Evolutionary conservation across 2,113 vertebrate genomes (phyloP).

Genomic region (Ochotona curzoniae): DNA sequence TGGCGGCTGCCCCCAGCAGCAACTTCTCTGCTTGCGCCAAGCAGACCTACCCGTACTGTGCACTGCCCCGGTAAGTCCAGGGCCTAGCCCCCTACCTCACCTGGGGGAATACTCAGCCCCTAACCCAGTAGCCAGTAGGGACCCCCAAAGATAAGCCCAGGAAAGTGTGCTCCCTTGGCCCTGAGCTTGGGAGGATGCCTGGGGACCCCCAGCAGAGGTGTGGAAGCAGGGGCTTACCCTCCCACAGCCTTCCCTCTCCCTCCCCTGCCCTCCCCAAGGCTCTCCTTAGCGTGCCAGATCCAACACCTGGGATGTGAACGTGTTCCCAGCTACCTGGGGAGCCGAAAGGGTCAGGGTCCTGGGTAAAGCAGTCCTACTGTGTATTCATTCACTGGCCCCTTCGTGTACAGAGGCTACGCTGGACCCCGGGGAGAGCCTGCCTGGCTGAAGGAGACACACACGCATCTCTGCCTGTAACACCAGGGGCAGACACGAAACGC

Average conservation of each 20-base stretch:
- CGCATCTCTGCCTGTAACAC: slow-evolving; percentile 41
- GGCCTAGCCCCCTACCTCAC: background rate
- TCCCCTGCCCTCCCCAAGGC: background rate
- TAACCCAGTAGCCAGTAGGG: background rate
- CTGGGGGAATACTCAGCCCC: background rate
- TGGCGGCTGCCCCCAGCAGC: slow-evolving; percentile 66
- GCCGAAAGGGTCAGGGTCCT: slow-evolving; percentile 45
- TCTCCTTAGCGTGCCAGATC: background rate
- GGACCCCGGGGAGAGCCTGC: slow-evolving; percentile 61
- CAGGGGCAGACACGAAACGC: slow-evolving; percentile 53
- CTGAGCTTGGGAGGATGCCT: background rate
- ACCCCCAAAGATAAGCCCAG: background rate
- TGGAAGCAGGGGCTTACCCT: background rate
- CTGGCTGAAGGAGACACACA: slow-evolving; percentile 53
- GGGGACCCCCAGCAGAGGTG: background rate
- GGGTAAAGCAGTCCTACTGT: slow-evolving; percentile 45
- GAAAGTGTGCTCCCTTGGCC: background rate
- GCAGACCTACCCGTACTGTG: slow-evolving; percentile 86
- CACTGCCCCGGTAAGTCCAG: slow-evolving; percentile 87
- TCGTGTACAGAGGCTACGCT: slow-evolving; percentile 59
- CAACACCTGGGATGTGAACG: background rate
- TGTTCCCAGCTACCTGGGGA: slow-evolving; percentile 30
- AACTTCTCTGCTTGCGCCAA: slow-evolving; percentile 87
- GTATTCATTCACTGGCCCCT: slow-evolving; percentile 64
- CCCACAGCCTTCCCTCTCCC: too few species aligned